Evolutionary conservation across 2,888 invertebrate species (phyloP).

Genomic region (Mayetiola destructor): DNA sequence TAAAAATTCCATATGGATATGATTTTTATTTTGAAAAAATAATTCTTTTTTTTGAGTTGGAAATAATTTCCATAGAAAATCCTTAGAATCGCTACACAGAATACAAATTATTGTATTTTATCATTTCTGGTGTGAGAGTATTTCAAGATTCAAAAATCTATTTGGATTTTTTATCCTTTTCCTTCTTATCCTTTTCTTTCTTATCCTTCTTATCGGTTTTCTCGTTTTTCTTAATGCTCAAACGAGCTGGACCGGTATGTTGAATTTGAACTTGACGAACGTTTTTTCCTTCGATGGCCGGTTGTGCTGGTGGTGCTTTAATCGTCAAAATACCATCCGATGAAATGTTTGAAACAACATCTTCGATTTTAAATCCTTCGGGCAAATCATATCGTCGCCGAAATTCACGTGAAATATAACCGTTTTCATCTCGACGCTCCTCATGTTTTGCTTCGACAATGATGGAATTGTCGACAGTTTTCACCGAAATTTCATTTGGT

Average conservation of each 20-base stretch:
- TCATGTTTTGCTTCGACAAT: conserved; percentile 56
- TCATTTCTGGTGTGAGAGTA: background rate
- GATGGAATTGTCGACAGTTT: conserved; percentile 45
- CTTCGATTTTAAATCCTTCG: conserved; percentile 50
- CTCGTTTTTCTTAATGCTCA: conserved; percentile 26
- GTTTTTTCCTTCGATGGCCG: conserved; percentile 27
- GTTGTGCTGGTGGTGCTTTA: conserved; percentile 44
- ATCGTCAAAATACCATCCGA: conserved; percentile 67
- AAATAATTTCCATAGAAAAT: background rate
- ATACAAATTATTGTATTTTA: background rate
- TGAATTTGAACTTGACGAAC: conserved; percentile 58
- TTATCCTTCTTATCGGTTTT: conserved; percentile 24
- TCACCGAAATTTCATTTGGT: conserved; percentile 53
- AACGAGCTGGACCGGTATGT: conserved; percentile 51
- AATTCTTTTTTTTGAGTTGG: no score
- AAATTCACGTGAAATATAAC: conserved; percentile 66
- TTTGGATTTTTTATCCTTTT: background rate
- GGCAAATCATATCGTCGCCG: conserved; percentile 55
- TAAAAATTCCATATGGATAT: no score
- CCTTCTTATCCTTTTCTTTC: background rate
- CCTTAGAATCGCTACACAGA: background rate
- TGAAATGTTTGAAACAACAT: conserved; percentile 56
- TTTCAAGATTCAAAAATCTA: background rate
- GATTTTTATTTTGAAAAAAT: no score
- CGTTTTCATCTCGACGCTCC: conserved; percentile 55